phyloP scores from a whole-genome alignment of 2,797 vertebrate genomes.

The Naso thynnoides region DNA sequence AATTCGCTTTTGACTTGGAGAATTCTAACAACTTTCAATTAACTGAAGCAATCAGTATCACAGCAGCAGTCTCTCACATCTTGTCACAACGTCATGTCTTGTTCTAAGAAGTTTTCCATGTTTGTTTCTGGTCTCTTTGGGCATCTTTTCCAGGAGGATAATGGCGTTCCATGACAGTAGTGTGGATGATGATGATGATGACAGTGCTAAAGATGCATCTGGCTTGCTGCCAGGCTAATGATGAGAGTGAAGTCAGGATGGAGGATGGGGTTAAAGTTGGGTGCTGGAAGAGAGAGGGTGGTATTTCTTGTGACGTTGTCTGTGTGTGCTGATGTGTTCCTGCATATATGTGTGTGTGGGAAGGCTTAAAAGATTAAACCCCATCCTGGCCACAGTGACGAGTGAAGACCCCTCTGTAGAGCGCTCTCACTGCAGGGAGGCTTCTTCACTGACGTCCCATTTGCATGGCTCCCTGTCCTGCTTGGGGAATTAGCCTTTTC shows the following conservation, averaged over 20 bases:
- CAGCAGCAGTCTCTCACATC: constrained; percentile 23
- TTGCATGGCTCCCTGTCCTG: constrained; percentile 78
- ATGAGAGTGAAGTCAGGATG: constrained; percentile 24
- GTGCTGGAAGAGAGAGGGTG: constrained; percentile 7
- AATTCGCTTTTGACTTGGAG: constrained; percentile 10
- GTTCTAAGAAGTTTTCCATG: background rate
- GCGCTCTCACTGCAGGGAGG: constrained; percentile 70
- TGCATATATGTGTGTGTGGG: constrained; percentile 30
- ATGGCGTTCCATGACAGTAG: constrained; percentile 8
- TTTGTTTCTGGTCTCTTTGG: background rate
- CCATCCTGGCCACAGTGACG: constrained; percentile 51
- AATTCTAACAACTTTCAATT: constrained; percentile 16
- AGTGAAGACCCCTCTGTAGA: constrained; percentile 65
- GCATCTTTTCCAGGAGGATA: constrained; percentile 5
- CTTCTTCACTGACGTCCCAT: constrained; percentile 68
- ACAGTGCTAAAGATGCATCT: constrained; percentile 50
- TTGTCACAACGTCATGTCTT: constrained; percentile 10
- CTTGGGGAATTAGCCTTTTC: constrained; percentile 77
- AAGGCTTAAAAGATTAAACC: constrained; percentile 81
- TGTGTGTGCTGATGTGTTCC: constrained; percentile 6
- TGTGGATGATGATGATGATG: constrained; percentile 38
- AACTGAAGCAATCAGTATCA: constrained; percentile 20
- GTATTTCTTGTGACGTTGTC: background rate
- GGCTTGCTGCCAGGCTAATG: constrained; percentile 45
- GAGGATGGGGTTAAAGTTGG: constrained; percentile 37